Evolutionary conservation across 2,113 vertebrate genomes (phyloP).

Genomic region (Rhinoderma darwinii): DNA sequence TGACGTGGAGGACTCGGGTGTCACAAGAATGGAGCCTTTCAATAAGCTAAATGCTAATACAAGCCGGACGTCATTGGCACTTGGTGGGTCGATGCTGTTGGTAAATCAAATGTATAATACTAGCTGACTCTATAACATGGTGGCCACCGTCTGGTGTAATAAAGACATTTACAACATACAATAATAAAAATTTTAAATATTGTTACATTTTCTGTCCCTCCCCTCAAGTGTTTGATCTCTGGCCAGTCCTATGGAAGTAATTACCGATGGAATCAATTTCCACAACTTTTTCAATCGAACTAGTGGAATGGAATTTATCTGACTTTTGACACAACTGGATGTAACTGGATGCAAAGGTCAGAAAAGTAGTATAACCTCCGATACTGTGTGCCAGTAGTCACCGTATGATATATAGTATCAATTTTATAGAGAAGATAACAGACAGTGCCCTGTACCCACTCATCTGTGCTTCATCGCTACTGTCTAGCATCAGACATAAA

Average conservation of each 20-base stretch:
- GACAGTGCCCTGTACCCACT: constrained; percentile 42
- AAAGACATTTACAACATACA: not conserved
- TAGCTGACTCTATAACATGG: not conserved
- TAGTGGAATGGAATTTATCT: not conserved
- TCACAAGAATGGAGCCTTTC: no score
- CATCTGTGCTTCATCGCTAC: constrained; percentile 58
- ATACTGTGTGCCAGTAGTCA: not conserved
- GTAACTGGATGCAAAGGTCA: not conserved
- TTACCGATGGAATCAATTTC: not conserved
- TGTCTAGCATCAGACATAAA: constrained; percentile 51
- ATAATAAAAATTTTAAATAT: not conserved
- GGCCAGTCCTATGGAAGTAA: not conserved
- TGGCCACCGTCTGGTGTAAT: not conserved
- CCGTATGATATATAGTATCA: constrained; percentile 49
- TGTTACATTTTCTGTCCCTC: not conserved
- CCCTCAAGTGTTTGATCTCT: not conserved
- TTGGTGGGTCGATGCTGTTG: no score
- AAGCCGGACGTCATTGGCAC: not conserved
- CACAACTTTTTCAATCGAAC: not conserved
- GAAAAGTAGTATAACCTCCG: not conserved
- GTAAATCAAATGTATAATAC: not conserved
- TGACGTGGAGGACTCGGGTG: not conserved
- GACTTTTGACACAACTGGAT: constrained; percentile 10
- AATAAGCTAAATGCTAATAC: not conserved
- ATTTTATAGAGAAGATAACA: constrained; percentile 53